Conservation (phyloP, 2,888 invertebrate species). For the Stenchaetothrips biformis region DNA sequence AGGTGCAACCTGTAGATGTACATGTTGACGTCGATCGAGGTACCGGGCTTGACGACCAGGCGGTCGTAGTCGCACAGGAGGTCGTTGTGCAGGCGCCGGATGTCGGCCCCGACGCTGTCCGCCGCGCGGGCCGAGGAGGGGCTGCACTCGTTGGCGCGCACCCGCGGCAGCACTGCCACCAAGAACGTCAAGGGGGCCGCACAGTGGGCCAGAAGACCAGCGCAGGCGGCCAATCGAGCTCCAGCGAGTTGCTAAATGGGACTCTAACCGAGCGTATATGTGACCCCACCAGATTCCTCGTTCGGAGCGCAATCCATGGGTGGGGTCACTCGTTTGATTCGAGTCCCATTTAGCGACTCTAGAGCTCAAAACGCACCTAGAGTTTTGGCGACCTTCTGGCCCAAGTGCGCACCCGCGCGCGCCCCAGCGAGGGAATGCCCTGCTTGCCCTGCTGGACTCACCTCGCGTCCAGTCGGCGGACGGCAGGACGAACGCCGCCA, state of each 20-base stretch:
- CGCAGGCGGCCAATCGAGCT: no score
- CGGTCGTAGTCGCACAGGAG: conserved; percentile 10
- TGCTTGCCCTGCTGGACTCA: neutral
- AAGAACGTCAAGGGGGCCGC: no score
- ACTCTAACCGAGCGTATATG: no score
- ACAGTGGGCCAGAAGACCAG: no score
- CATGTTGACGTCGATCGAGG: neutral
- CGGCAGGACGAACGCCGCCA: neutral
- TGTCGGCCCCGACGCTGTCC: neutral
- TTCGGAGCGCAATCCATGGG: no score
- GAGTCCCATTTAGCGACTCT: no score
- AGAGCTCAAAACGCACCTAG: no score
- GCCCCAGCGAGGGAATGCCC: neutral
- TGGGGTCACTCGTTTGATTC: no score
- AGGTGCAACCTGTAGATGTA: conserved; percentile 9
- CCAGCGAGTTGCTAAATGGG: no score
- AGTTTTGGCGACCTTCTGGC: no score
- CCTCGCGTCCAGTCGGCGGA: neutral
- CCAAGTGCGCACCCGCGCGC: no score
- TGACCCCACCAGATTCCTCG: no score
- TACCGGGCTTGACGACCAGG: conserved; percentile 2
- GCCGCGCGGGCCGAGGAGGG: neutral
- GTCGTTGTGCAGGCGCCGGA: neutral
- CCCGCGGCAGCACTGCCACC: neutral
- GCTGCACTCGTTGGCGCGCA: neutral